phyloP scores from a whole-genome alignment of 2,113 vertebrate genomes.

The Menidia beryllina region DNA sequence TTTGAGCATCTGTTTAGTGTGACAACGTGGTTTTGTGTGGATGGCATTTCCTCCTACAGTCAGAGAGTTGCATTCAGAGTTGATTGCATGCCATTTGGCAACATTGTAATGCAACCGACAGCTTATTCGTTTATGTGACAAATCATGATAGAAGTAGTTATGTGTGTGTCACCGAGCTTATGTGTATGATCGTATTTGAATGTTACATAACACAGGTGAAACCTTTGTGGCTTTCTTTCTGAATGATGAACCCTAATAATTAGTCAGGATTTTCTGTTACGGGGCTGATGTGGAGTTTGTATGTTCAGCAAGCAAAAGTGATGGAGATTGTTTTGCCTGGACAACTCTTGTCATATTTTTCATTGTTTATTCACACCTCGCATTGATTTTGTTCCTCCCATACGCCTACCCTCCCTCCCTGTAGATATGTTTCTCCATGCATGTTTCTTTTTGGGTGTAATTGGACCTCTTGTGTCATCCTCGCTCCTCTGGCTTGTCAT shows the following conservation, averaged over 20 bases:
- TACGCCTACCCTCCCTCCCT: not conserved
- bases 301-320: too few species aligned
- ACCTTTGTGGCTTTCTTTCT: too few species aligned
- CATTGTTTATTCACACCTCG: not conserved
- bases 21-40: not conserved
- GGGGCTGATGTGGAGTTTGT: too few species aligned
- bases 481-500: constrained; percentile 12
- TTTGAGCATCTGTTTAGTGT: not conserved
- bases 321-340: too few species aligned
- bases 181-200: not conserved
- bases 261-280: too few species aligned
- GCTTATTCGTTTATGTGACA: too few species aligned
- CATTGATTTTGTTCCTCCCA: not conserved
- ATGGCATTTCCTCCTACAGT: not conserved
- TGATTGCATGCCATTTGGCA: not conserved
- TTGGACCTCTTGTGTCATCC: constrained; percentile 12
- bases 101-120: not conserved
- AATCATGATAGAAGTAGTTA: not conserved
- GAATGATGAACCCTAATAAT: too few species aligned
- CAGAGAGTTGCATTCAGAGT: not conserved
- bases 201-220: not conserved
- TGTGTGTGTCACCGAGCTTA: not conserved
- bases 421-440: constrained; percentile 4
- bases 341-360: too few species aligned
- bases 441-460: constrained; percentile 13